These are phyloP conservation scores for Drosophila seguyi DNA, from an alignment of 1,140 invertebrate genomes.

Conservation along the genomic window DNA sequence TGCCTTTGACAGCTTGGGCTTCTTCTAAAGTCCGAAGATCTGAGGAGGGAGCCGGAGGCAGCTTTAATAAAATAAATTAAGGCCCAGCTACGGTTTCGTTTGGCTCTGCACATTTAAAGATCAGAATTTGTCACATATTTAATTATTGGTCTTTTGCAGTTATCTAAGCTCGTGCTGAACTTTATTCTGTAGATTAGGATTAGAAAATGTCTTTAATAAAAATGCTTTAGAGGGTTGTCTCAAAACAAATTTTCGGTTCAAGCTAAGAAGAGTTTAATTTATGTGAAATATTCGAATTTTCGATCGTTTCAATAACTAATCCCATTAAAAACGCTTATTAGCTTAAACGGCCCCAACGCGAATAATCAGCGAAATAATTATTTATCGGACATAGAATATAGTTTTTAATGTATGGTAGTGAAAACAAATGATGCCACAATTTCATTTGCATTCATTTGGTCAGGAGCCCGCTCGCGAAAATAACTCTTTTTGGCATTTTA, in stretches of 20 bases:
- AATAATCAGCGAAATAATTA: conserved; percentile 18
- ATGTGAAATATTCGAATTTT: background rate
- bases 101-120: background rate
- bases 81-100: conserved; percentile 3
- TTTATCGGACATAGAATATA: conserved; percentile 20
- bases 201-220: background rate
- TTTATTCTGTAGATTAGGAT: no score
- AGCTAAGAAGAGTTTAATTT: background rate
- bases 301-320: background rate
- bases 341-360: background rate
- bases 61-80: conserved; percentile 69
- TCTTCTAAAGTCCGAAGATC: conserved; percentile 16
- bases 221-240: background rate
- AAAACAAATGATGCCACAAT: conserved; percentile 43
- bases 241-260: no score
- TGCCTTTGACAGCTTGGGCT: conserved; percentile 33
- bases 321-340: conserved; percentile 7
- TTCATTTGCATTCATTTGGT: conserved; percentile 41
- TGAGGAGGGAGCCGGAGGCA: conserved; percentile 3
- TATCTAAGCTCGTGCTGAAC: no score
- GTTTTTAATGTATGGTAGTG: conserved; percentile 20
- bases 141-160: background rate
- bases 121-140: background rate
- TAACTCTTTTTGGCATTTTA: conserved; percentile 26
- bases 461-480: conserved; percentile 1